Conservation (phyloP, 2,797 vertebrate genomes). For the Otolemur crassicaudatus region DNA sequence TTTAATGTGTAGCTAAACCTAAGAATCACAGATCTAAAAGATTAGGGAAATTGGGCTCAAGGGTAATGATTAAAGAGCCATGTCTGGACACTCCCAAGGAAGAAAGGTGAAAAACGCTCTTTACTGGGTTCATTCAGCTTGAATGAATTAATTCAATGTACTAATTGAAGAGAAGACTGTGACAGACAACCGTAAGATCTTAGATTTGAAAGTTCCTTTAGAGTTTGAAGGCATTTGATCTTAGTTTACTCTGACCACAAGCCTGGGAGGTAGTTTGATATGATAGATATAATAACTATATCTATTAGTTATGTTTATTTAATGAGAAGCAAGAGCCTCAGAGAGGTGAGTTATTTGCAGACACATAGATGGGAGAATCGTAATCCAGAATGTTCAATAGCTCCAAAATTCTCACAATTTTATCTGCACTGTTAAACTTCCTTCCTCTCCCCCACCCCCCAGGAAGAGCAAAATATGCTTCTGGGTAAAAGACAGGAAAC, state of each 20-base stretch:
- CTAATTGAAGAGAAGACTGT: not conserved
- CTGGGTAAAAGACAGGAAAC: not conserved
- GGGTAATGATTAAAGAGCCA: not conserved
- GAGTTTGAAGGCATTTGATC: constrained; percentile 7
- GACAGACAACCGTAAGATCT: not conserved
- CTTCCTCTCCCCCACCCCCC: not conserved
- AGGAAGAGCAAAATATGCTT: constrained; percentile 16
- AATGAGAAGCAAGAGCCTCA: not conserved
- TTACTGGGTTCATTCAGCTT: not conserved
- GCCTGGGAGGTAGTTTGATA: not conserved
- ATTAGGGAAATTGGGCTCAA: not conserved
- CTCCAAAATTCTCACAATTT: not conserved
- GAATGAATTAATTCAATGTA: not conserved
- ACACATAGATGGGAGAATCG: not conserved
- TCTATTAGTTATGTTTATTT: not conserved
- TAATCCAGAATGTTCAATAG: not conserved
- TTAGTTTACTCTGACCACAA: not conserved
- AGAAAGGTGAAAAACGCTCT: not conserved
- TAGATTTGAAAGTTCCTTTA: not conserved
- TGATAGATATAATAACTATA: too few relatives aligned
- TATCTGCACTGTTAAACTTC: not conserved
- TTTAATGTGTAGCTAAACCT: not conserved
- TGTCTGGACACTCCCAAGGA: not conserved
- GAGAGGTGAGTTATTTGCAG: not conserved
- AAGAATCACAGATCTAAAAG: not conserved